Evolutionary conservation across 2,113 vertebrate species (phyloP), one percentile per base, ranked within the genome.

Genomic region (Peromyscus leucopus): DNA sequence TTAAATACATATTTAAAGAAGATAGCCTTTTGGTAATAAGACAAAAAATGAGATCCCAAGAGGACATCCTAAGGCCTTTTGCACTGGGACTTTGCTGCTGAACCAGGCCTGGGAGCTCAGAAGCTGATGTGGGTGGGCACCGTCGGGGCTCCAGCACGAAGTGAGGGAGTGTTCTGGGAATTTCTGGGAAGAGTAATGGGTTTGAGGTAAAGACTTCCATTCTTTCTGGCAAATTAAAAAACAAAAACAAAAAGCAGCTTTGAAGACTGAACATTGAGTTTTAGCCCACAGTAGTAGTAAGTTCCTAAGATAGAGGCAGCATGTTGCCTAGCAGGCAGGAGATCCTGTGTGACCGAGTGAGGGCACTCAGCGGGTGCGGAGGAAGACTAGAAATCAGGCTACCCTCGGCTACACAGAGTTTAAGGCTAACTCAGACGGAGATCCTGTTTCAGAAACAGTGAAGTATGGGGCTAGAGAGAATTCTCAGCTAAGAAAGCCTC

Each of bases 211-310:
- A 82, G 39, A 84, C 59, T 82, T 26, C 33, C 46, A 42, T 88
- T 42, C 59, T 46, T 96, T 93, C 22, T 61, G 48, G 59, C 24
- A 84, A 84, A 42, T 42, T 71, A 79, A 84, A 93, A 84, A 75
- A 55, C 10, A 33, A 55, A 55, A 55, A 75, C 67, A 83, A 57
- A 55, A 57, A n/a, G 51, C 80, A 83, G 51, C 39, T 57, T 39
- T 57, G 65, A 67, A n/a, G 26, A 42, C 12, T 87, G 46, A 78
- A 89, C 78, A 86, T 69, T 46, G 59, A 96, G 59, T 95, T 96
- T 92, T 69, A 80, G 72, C 67, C 61, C 17, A 78, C 17, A 74
- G 26, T 4, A 13, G 39, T 65, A 74, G 1, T 24, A 76, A 21
- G 33, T 84, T 95, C 31, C 93, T 93, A 63, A 61, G 42, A 10